These are phyloP conservation scores for Mirza zaza DNA, from an alignment of 2,113 vertebrate species.

Conservation along the genomic window DNA sequence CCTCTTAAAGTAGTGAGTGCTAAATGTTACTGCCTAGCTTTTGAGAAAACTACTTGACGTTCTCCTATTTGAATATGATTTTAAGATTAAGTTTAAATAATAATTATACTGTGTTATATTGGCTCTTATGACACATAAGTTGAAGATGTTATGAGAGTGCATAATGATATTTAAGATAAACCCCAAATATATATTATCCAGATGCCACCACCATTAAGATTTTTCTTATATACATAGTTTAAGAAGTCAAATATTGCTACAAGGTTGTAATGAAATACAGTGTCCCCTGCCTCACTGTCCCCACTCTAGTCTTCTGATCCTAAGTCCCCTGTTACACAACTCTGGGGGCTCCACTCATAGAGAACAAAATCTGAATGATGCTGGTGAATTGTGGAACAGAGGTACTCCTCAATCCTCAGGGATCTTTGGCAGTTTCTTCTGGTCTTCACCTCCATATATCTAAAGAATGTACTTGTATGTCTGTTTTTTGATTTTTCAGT, in stretches of 20 bases:
- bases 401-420: not conserved
- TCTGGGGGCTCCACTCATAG: not conserved
- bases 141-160: not conserved
- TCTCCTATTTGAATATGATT: not conserved
- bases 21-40: not conserved
- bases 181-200: not conserved
- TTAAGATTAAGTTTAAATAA: not conserved
- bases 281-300: not conserved
- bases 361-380: not conserved
- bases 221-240: not conserved
- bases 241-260: not conserved
- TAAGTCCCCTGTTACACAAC: not conserved
- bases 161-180: not conserved
- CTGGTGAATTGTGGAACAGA: not conserved
- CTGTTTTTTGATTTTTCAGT: not conserved
- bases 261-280: not conserved
- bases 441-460: not conserved
- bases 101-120: not conserved
- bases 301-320: not conserved
- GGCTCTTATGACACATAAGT: not conserved
- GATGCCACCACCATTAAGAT: not conserved
- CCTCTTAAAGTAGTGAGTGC: not conserved
- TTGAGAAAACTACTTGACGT: not conserved
- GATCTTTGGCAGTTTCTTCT: not conserved
- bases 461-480: not conserved